These are phyloP conservation scores for Potorous gilbertii DNA, from an alignment of 2,797 vertebrate species.

Conservation along the genomic window DNA sequence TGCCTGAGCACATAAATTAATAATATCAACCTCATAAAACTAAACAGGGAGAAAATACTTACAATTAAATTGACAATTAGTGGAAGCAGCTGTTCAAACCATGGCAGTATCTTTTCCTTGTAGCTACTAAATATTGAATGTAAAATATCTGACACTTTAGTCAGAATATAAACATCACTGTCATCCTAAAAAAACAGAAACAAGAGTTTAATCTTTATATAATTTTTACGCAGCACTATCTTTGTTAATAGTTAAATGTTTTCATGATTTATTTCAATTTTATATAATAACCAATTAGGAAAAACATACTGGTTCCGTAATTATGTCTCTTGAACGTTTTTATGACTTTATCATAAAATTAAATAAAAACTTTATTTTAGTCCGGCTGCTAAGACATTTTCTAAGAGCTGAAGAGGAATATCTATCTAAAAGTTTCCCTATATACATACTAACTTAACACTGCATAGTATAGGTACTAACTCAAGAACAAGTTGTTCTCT, in stretches of 20 bases:
- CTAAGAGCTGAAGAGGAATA: background rate
- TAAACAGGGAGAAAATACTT: constrained; percentile 81
- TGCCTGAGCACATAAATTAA: background rate
- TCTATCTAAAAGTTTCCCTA: background rate
- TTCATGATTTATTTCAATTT: background rate
- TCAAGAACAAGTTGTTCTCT: background rate
- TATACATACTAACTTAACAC: background rate
- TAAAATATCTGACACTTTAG: constrained; percentile 98
- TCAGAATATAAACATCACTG: constrained; percentile 98
- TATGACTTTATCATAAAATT: background rate
- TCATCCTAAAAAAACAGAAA: constrained; percentile 90
- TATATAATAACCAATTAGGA: background rate
- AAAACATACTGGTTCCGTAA: background rate
- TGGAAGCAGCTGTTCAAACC: constrained; percentile 98
- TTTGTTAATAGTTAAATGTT: background rate
- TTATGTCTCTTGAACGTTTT: background rate
- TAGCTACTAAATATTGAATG: constrained; percentile 99
- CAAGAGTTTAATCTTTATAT: background rate
- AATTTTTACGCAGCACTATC: constrained; percentile 11
- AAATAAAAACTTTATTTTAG: background rate
- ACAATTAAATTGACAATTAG: constrained; percentile 98
- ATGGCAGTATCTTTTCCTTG: constrained; percentile 96
- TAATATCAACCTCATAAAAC: constrained; percentile 26
- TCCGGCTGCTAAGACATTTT: background rate
- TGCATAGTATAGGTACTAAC: background rate